Conservation (phyloP, 2,797 vertebrate species). For the Premnoplex brunnescens region DNA sequence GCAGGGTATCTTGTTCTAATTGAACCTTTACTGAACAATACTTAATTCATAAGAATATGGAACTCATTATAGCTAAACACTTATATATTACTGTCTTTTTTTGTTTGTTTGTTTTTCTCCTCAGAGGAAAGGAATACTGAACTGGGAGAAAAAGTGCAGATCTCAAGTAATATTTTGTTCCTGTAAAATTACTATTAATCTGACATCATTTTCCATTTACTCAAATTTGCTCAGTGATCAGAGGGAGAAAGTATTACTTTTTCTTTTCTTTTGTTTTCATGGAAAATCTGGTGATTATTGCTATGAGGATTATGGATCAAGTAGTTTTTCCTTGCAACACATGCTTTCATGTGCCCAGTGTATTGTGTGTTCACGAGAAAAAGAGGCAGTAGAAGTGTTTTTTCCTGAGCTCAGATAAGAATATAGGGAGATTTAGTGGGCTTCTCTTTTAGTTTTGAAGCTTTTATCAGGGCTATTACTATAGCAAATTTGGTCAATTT, state of each 20-base stretch:
- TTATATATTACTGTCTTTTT: neutral
- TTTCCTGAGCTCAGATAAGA: neutral
- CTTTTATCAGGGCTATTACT: neutral
- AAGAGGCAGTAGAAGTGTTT: neutral
- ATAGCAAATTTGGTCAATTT: neutral
- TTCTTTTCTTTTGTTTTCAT: neutral
- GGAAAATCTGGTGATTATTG: neutral
- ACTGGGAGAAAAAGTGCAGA: neutral
- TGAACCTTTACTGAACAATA: neutral
- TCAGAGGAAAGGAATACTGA: neutral
- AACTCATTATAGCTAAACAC: neutral
- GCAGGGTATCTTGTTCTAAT: neutral
- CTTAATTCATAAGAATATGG: neutral
- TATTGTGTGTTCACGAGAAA: neutral
- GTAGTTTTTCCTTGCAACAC: neutral
- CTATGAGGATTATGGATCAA: neutral
- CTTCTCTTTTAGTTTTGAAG: neutral
- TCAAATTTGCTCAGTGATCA: neutral
- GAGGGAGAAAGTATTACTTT: neutral
- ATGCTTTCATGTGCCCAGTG: neutral
- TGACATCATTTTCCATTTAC: neutral
- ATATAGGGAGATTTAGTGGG: neutral
- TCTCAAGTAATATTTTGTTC: neutral
- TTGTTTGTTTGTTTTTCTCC: neutral
- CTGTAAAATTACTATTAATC: neutral